These are phyloP conservation scores for Thomomys bottae DNA, from an alignment of 2,113 vertebrate genomes.

Conservation along the genomic window DNA sequence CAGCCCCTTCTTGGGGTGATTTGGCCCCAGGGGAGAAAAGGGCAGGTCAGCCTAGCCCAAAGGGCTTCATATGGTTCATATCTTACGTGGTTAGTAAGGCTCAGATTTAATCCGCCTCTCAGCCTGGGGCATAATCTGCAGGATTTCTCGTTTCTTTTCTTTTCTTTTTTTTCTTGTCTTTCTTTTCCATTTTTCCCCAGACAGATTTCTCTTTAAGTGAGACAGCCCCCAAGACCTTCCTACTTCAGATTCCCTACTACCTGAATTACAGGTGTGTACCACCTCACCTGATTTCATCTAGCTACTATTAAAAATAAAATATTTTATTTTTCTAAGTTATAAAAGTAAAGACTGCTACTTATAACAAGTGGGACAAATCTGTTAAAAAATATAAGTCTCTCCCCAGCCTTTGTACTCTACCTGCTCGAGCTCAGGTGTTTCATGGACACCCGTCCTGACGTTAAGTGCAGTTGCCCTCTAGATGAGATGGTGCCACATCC, in stretches of 20 bases:
- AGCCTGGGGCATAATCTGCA: conserved; percentile 43
- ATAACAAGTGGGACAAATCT: not conserved
- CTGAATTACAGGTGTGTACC: no score
- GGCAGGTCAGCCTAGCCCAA: not conserved
- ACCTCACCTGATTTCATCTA: no score
- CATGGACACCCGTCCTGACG: not conserved
- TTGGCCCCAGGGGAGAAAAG: conserved; percentile 68
- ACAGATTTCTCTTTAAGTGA: not conserved
- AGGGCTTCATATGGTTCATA: conserved; percentile 54
- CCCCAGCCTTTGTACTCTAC: not conserved
- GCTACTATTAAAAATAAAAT: conserved; percentile 63
- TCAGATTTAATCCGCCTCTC: conserved; percentile 38
- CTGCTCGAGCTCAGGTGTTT: not conserved
- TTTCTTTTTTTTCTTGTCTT: not conserved
- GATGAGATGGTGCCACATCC: not conserved
- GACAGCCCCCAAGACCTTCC: not conserved
- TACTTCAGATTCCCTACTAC: not conserved
- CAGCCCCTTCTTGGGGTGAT: conserved; percentile 65
- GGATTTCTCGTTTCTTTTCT: conserved; percentile 49
- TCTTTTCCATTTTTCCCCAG: not conserved
- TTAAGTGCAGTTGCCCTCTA: not conserved
- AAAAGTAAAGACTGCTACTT: not conserved
- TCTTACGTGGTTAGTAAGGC: conserved; percentile 58
- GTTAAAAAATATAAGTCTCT: not conserved
- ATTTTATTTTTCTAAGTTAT: not conserved